Conservation (phyloP, 2,113 vertebrate species). For the Trochalopteron elliotii region DNA sequence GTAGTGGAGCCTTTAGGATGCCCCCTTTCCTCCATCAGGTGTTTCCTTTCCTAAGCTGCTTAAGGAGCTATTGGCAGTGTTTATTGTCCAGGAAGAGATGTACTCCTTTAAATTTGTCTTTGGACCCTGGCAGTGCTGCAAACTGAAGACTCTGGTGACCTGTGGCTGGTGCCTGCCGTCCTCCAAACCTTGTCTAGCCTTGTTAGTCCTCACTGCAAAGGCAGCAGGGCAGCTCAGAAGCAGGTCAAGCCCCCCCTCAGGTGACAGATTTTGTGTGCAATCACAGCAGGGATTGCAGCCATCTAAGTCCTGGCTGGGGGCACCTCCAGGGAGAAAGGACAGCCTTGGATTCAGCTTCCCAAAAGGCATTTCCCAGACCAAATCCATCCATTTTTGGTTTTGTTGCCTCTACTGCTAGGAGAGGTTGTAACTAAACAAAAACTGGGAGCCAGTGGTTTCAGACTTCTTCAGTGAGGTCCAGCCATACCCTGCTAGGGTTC, state of each 20-base stretch:
- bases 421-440: background rate
- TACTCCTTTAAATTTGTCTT: background rate
- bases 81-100: background rate
- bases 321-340: background rate
- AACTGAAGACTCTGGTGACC: background rate
- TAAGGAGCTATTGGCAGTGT: background rate
- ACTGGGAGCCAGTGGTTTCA: background rate
- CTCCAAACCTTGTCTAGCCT: background rate
- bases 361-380: background rate
- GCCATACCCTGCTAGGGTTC: background rate
- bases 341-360: background rate
- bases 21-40: background rate
- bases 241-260: background rate
- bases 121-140: background rate
- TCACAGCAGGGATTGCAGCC: fast-evolving
- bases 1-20: background rate
- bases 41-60: background rate
- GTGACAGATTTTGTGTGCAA: background rate
- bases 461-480: background rate
- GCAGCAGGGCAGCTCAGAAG: background rate
- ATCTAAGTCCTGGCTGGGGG: background rate
- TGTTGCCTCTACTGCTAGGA: background rate
- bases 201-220: background rate
- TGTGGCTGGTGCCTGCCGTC: background rate
- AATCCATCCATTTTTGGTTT: background rate